Evolutionary conservation across 2,797 vertebrate genomes (phyloP), one percentile per base, ranked within the genome.

Genomic region (Pseudopleuronectes americanus): DNA sequence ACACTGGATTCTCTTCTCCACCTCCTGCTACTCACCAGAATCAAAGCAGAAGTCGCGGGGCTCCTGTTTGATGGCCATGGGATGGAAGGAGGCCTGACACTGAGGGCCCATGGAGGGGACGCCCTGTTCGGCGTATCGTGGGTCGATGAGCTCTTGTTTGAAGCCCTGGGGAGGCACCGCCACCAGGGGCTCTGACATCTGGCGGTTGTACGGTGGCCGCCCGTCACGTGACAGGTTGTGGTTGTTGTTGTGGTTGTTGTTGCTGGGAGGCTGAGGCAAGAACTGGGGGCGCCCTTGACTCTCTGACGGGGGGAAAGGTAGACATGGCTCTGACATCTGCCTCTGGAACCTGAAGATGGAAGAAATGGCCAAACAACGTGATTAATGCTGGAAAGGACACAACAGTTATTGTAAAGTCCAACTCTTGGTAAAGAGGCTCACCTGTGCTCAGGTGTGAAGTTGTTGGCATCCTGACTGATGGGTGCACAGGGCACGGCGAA

Each of bases 51-150:
- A 99, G 91, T 99, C 97, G 13, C 94, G 90, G 19, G 97, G 97
- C 90, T 99, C 97, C 91, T 98, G 97, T 81, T 99, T 99, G 93
- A 99, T 97, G 92, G 95, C 94, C 95, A 98, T 90, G 6, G 95
- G 92, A 89, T 96, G 96, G 93, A 97, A 98, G 6, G 43, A 45
- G 4, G 43, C 14, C 43, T 5, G 43, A 8, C 43, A 45, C 14
- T 16, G 43, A 19, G 43, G 14, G 17, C 87, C 90, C 91, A 97
- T 93, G 85, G 91, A 72, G 10, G 96, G 93, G 24, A 95, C 93
- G 0, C 96, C 91, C 0, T 97, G 96, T 89, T 99, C 96, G 0
- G 84, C 43, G 10, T 98, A 98, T 17, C 95, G 95, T 0, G 96
- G 95, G 89, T 99, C 97, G 0, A 96, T 92, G 82, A 97, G 95